Conservation (phyloP, 2,888 invertebrate genomes). For the Leptopilina drosophilae region DNA sequence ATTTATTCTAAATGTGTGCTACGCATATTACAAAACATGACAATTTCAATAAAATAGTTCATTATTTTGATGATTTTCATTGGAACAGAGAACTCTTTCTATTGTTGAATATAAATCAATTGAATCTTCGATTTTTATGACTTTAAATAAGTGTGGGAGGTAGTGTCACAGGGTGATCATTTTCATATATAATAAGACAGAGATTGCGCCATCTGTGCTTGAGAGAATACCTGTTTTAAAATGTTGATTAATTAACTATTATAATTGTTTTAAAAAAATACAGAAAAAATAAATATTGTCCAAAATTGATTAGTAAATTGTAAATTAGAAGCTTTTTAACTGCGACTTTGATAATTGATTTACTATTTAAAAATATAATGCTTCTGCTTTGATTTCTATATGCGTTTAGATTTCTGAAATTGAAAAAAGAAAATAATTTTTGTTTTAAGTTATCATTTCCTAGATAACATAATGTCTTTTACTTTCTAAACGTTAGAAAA, state of each 20-base stretch:
- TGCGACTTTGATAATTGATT: no score
- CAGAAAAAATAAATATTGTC: neutral
- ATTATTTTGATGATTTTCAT: neutral
- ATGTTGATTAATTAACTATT: neutral
- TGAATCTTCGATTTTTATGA: conserved; percentile 11
- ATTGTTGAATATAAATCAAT: neutral
- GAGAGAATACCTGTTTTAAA: neutral
- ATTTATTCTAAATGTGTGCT: neutral
- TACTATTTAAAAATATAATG: neutral
- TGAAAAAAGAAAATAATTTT: neutral
- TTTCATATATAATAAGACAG: neutral
- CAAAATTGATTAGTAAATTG: no score
- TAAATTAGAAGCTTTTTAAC: no score
- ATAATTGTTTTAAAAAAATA: neutral
- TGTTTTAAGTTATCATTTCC: neutral
- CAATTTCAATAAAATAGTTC: neutral
- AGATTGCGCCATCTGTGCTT: conserved; percentile 7
- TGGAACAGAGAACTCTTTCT: neutral
- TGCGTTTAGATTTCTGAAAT: neutral
- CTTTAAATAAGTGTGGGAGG: conserved; percentile 28
- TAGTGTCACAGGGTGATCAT: neutral
- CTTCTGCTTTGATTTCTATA: neutral
- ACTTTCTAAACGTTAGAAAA: conserved; percentile 3
- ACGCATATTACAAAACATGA: conserved; percentile 10
- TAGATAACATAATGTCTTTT: neutral